These are phyloP conservation scores for Andrena cerasifolii DNA, from an alignment of 1,140 invertebrate species.

Conservation along the genomic window DNA sequence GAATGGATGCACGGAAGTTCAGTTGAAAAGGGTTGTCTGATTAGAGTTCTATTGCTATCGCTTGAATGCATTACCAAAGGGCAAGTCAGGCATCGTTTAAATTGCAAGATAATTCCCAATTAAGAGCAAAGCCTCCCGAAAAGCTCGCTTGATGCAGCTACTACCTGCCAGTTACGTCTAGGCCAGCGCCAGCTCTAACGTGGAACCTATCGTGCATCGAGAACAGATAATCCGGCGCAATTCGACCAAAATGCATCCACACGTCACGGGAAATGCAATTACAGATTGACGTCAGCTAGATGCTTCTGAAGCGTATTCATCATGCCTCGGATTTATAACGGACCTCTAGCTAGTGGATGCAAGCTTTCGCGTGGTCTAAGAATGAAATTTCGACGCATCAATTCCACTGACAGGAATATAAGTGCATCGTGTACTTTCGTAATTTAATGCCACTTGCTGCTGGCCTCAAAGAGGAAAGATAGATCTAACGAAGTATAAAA, in stretches of 20 bases:
- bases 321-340: constrained; percentile 49
- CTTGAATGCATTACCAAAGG: neutral
- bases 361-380: no score
- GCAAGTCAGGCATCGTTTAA: no score
- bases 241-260: constrained; percentile 62
- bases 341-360: no score
- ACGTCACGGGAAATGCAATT: constrained; percentile 64
- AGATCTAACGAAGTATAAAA: no score
- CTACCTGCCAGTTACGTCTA: neutral
- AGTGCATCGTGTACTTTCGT: no score
- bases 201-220: constrained; percentile 40
- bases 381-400: neutral
- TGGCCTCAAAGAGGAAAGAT: no score
- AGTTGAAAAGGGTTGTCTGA: no score
- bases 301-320: constrained; percentile 50
- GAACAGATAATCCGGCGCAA: constrained; percentile 60
- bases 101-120: constrained; percentile 30
- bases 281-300: constrained; percentile 63
- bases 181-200: constrained; percentile 10
- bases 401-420: no score
- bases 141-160: neutral
- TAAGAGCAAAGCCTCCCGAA: constrained; percentile 18
- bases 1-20: no score
- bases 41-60: no score
- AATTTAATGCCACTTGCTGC: no score